Percentiles rank a stretch among this genome's conserved stretches.
Evolutionary conservation across 2,113 vertebrate species (phyloP).

Genomic region (Amia ocellicauda): DNA sequence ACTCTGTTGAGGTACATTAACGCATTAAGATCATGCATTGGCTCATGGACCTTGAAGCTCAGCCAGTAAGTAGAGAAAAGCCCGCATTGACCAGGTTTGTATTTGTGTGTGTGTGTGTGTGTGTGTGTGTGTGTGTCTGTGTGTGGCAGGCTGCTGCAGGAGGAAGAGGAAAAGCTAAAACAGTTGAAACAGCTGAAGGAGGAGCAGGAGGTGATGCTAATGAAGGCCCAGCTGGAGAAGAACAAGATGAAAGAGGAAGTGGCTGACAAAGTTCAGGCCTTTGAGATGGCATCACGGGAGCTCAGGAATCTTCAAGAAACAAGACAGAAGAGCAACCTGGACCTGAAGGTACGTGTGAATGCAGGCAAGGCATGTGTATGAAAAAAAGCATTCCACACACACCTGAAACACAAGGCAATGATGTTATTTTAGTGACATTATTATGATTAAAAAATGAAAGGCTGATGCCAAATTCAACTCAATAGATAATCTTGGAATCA

Average conservation of each 20-base stretch:
- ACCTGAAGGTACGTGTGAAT: constrained; percentile 52
- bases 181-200: constrained; percentile 54
- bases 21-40: too few species aligned
- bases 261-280: constrained; percentile 24
- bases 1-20: too few species aligned
- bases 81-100: too few species aligned
- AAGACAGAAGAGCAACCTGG: constrained; percentile 53
- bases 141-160: constrained; percentile 45
- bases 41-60: too few species aligned
- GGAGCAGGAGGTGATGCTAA: constrained; percentile 41
- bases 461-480: too few species aligned
- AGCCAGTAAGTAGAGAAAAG: too few species aligned
- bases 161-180: constrained; percentile 57
- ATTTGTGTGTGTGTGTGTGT: background rate
- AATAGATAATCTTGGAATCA: too few species aligned
- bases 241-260: background rate
- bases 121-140: background rate
- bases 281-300: constrained; percentile 55
- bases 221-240: constrained; percentile 31
- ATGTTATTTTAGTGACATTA: too few species aligned
- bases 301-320: constrained; percentile 50
- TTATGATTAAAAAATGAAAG: too few species aligned
- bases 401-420: too few species aligned
- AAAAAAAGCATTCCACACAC: background rate
- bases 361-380: background rate